A percentile compares a stretch with the other conserved stretches of the same genome.
Evolutionary conservation across 2,888 invertebrate species (phyloP).

Genomic region (Campoletis raptor): DNA sequence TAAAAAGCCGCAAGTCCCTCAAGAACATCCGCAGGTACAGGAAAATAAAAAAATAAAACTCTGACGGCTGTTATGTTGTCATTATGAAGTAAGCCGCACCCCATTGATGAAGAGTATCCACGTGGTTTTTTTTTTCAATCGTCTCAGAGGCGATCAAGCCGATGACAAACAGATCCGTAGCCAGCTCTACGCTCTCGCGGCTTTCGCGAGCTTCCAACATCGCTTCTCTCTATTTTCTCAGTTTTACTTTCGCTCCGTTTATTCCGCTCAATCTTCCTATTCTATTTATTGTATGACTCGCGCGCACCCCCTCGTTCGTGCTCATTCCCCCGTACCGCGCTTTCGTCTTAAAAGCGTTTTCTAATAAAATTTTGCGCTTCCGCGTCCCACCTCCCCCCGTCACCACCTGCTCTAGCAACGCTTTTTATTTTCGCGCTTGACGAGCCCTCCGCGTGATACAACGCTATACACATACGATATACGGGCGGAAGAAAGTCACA

Average conservation of each 20-base stretch:
- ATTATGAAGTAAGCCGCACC: too few species aligned
- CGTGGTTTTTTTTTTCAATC: neutral
- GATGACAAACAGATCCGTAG: too few species aligned
- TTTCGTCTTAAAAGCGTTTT: constrained; percentile 66
- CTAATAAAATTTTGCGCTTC: constrained; percentile 64
- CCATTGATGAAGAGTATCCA: too few species aligned
- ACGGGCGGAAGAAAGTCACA: constrained; percentile 35
- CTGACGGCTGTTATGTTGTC: too few species aligned
- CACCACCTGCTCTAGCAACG: constrained; percentile 22
- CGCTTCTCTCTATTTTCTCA: too few species aligned
- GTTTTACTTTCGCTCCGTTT: neutral
- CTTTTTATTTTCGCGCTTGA: constrained; percentile 29
- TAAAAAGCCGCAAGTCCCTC: too few species aligned
- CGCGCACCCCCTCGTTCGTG: neutral
- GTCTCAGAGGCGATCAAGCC: neutral
- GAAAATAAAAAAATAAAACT: too few species aligned
- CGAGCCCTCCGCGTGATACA: constrained; percentile 31
- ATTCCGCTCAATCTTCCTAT: constrained; percentile 6
- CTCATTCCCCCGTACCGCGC: neutral
- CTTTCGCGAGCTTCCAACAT: too few species aligned
- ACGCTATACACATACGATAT: neutral
- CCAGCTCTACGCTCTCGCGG: too few species aligned
- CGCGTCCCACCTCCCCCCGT: constrained; percentile 1
- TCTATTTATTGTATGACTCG: constrained; percentile 9
- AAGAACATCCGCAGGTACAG: too few species aligned